Base-by-base conservation (phyloP, 2,888 invertebrate genomes). In the Tachina grossa region DNA sequence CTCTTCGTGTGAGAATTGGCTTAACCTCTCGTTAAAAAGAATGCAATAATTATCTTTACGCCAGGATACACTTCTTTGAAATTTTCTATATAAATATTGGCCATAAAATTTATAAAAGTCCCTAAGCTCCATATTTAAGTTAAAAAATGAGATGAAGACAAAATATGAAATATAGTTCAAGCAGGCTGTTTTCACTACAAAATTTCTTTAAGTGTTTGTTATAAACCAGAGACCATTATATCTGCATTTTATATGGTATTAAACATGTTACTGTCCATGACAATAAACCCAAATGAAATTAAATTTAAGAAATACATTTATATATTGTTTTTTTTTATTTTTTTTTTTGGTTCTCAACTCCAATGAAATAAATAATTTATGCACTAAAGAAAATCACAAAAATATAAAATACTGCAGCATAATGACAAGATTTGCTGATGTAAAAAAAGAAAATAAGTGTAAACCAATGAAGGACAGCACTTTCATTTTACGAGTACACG, bases 311-410 rank as follows among this genome's bases (percentile, higher is more conserved):
- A 68, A 53, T 69, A 39, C n/a, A 31, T 31, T 31, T 31, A 4
- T 31, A 31, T 31, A 31, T 6, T 49, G 6, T 8, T 10, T 39
- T 45, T 6, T 41, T n/a, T n/a, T n/a, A n/a, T n/a, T 59, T 1
- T 6, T n/a, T 22, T 22, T 22, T 1, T 22, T 22, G 22, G 22
- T 53, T 14, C 51, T 51, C 2, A 77, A 69, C 59, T n/a, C 61
- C 22, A 41, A 22, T 43, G 41, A 41, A 41, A 75, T 49, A 59
- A 45, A 81, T 79, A 75, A 74, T 75, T 61, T 75, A 81, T 81
- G 75, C 68, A 57, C 22, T 39, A 31, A 55, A 31, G n/a, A 61
- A 61, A 61, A 16, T 57, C 31, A 2, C 14, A 55, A 55, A 66
- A 13, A 69, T 22, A 22, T 4, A 31, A 53, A 53, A 63, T 59